Conservation (phyloP, 2,797 vertebrate species). For the Sebastolobus altivelis region DNA sequence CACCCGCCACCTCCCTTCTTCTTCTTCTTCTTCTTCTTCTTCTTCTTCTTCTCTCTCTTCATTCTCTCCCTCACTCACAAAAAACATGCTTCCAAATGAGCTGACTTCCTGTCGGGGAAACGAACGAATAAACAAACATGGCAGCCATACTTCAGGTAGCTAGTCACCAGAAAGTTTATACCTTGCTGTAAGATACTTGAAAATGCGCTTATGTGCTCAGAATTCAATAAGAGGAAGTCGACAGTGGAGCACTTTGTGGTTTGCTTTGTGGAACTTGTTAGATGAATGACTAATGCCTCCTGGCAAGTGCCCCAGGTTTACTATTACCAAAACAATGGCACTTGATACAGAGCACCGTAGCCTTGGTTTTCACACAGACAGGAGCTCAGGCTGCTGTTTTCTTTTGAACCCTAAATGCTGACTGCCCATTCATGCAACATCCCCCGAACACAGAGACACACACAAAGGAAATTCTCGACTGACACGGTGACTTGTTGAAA, state of each 20-base stretch:
- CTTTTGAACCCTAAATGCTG: slow-evolving; percentile 76
- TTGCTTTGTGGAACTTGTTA: slow-evolving; percentile 82
- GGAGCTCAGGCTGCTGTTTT: slow-evolving; percentile 76
- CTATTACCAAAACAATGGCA: slow-evolving; percentile 84
- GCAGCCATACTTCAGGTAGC: slow-evolving; percentile 61
- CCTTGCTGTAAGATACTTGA: slow-evolving; percentile 56
- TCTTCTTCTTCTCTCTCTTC: slow-evolving; percentile 18
- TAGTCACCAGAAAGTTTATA: slow-evolving; percentile 53
- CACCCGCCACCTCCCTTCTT: slow-evolving; percentile 64
- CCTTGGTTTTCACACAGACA: slow-evolving; percentile 79
- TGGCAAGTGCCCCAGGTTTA: slow-evolving; percentile 83
- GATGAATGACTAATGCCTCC: slow-evolving; percentile 82
- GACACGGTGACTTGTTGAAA: slow-evolving; percentile 65
- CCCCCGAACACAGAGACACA: slow-evolving; percentile 62
- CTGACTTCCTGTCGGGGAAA: slow-evolving; percentile 51
- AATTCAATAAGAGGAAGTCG: slow-evolving; percentile 81
- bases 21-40: background rate
- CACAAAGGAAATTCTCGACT: slow-evolving; percentile 75
- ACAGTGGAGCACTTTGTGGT: slow-evolving; percentile 79
- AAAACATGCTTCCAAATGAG: slow-evolving; percentile 49
- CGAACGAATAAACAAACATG: slow-evolving; percentile 66
- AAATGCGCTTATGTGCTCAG: slow-evolving; percentile 71
- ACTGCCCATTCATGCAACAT: slow-evolving; percentile 74
- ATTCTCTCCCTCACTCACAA: slow-evolving; percentile 38
- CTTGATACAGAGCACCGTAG: slow-evolving; percentile 77